Evolutionary conservation across 2,888 invertebrate species (phyloP), one percentile per base, ranked within the genome.

Genomic region (Trimorus sp.): DNA sequence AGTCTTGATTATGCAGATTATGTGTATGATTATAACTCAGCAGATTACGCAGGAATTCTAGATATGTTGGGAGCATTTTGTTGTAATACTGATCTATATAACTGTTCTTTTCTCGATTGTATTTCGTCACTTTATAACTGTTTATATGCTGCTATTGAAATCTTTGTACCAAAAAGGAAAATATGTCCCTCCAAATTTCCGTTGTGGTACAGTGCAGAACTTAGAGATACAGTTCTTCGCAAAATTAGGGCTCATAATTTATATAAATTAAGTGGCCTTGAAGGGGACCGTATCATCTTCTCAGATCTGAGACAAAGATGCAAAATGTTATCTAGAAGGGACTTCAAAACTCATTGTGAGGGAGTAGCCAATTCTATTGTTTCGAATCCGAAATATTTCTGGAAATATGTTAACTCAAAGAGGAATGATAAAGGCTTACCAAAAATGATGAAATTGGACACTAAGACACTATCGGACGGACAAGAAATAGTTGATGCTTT

Each of bases 331-430:
- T 14, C 60, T 0, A 60, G 38, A 48, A 45, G 42, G 1, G 45
- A 60, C 16, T 60, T 12, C n/a, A 42, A 60, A 11, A 3, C 4
- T 11, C 8, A 16, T 16, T 16, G 26, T 15, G 16, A 16, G 1
- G 12, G 1, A 7, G 53, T 53, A 12, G 7, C 15, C 7, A 15
- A 53, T 2, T 53, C 53, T 0, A 7, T 16, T 7, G 4, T 16
- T 16, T 8, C 7, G 1, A 2, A 53, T 53, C 53, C 53, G 7
- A 48, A 37, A 36, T 14, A 42, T 11, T 69, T 69, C 9, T 69
- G 56, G 56, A 58, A 58, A 58, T 58, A 58, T 48, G 26, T 37
- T 9, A 56, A 68, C 45, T 68, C 14, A n/a, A 63, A 63, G 48
- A 63, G 9, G 8, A 45, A 15, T 5, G 48, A 63, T 49, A 38